Base-by-base conservation (phyloP, 2,888 invertebrate genomes). In the Parasteatoda lunata region DNA sequence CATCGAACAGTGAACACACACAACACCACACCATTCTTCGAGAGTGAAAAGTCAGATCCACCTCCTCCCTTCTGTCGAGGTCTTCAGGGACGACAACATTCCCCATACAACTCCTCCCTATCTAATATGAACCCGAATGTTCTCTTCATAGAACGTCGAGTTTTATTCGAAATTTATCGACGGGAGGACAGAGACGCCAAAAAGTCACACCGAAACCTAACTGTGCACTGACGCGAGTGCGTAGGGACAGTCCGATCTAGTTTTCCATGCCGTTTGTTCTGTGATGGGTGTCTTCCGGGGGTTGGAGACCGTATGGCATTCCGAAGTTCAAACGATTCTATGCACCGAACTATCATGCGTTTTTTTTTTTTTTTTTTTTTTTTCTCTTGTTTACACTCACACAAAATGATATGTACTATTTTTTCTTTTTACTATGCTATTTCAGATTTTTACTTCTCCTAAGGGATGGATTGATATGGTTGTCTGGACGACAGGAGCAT, bases 181-280 rank as follows among this genome's bases (percentile, higher is more conserved):
- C 72, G 64, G n/a, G 15, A 66, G 66, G 30, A 66, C 77, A 49
- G n/a, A 11, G 59, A 49, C 72, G 45, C 65, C 77, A 71, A 82
- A 71, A 86, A 85, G 72, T 76, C 77, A 70, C 65, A 77, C 85
- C 66, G 72, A 80, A 80, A 80, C 80, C 72, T 65, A 65, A 79
- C 69, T 70, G 65, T 7, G 75, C 77, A 84, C 47, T 72, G 83
- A 84, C 71, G 77, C 83, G 77, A 47, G 59, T 52, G 68, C 84
- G 51, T 51, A 79, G 69, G 76, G 70, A 69, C 75, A 68, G 80
- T 86, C 85, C 65, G 49, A 4, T 59, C 72, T 75, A 51, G 77
- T 86, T 86, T 86, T 86, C 85, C 85, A 68, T 80, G 72, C 85
- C 76, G 85, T 86, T 86, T 75, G 76, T 11, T 47, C 48, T 30